phyloP scores from a whole-genome alignment of 1,140 invertebrate species.

The Tenebrio molitor region DNA sequence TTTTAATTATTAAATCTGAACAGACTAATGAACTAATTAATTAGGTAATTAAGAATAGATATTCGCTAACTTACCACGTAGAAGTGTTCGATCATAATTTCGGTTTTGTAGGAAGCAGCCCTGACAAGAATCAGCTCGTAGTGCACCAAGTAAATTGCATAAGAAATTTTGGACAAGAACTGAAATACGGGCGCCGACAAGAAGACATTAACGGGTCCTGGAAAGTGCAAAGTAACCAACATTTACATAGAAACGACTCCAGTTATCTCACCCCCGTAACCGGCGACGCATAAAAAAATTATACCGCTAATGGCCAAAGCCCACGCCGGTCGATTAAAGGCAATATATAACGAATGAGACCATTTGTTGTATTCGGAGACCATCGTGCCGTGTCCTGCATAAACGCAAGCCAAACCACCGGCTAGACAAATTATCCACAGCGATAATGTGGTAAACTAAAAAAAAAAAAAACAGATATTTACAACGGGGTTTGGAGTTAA shows the following conservation, averaged over 20 bases:
- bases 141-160: slow-evolving; percentile 34
- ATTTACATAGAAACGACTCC: slow-evolving; percentile 18
- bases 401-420: slow-evolving; percentile 12
- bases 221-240: slow-evolving; percentile 9
- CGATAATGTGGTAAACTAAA: neutral
- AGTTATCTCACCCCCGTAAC: slow-evolving; percentile 41
- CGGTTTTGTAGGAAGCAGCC: neutral
- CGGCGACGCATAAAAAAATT: slow-evolving; percentile 41
- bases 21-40: too few relatives aligned
- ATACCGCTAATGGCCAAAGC: slow-evolving; percentile 16
- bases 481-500: too few relatives aligned
- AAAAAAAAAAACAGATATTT: slow-evolving; percentile 5
- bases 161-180: slow-evolving; percentile 43
- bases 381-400: neutral
- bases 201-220: slow-evolving; percentile 42
- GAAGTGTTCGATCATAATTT: slow-evolving; percentile 26
- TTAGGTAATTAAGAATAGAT: neutral
- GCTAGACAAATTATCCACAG: slow-evolving; percentile 3
- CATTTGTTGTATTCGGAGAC: slow-evolving; percentile 10
- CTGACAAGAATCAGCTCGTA: slow-evolving; percentile 1
- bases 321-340: slow-evolving; percentile 34
- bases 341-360: slow-evolving; percentile 28
- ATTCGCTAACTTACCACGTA: neutral
- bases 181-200: slow-evolving; percentile 42
- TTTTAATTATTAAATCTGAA: neutral